Evolutionary conservation across 2,113 vertebrate species (phyloP).

Genomic region (Carassius carassius): DNA sequence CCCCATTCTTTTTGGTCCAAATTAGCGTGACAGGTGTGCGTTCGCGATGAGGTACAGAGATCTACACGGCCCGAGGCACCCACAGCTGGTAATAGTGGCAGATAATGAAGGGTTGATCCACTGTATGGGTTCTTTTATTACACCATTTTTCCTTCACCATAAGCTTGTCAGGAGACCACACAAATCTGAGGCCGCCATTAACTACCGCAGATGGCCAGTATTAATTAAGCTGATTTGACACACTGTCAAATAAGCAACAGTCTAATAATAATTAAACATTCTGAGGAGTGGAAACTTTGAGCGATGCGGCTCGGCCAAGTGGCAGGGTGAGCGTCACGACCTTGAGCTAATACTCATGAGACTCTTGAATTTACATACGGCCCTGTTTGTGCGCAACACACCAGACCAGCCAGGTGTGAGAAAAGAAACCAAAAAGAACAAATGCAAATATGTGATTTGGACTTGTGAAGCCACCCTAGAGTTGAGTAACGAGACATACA

Average conservation of each 20-base stretch:
- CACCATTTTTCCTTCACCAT: background rate
- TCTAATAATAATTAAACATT: constrained; percentile 40
- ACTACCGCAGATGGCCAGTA: constrained; percentile 36
- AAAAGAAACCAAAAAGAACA: constrained; percentile 13
- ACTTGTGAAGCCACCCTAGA: background rate
- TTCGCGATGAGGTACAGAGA: background rate
- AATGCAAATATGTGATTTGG: constrained; percentile 15
- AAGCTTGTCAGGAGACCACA: constrained; percentile 22
- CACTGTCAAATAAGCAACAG: constrained; percentile 32
- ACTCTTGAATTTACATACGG: constrained; percentile 24
- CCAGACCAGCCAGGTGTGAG: constrained; percentile 15
- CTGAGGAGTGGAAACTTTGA: constrained; percentile 29
- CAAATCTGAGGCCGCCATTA: constrained; percentile 5
- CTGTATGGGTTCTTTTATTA: constrained; percentile 24
- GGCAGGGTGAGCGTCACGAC: constrained; percentile 4
- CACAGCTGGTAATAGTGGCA: constrained; percentile 12
- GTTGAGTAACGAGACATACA: background rate
- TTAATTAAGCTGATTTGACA: constrained; percentile 38
- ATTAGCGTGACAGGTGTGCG: constrained; percentile 13
- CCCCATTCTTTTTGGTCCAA: constrained; percentile 12
- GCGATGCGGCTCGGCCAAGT: background rate
- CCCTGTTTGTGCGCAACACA: background rate
- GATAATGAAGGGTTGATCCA: constrained; percentile 28
- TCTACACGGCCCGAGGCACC: background rate
- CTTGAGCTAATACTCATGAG: constrained; percentile 31